Evolutionary conservation across 2,888 invertebrate genomes (phyloP), one percentile per base, ranked within the genome.

Genomic region (Catocala sponsa): DNA sequence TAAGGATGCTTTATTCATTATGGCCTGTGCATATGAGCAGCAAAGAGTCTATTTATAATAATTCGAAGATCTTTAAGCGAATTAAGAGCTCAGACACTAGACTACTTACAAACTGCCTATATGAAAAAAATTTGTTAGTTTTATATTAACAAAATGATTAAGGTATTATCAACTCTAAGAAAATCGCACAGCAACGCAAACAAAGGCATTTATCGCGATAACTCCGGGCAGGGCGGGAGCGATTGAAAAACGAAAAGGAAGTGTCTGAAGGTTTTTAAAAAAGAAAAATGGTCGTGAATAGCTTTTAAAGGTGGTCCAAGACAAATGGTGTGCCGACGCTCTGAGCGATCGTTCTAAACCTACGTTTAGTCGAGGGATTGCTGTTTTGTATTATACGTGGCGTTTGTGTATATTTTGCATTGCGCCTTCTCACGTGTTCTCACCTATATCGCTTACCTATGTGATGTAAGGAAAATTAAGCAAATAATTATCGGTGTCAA

Each of bases 231-330:
- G 80, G 86, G 76, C 73, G 83, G 86, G 84, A 83, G 87, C 92
- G 91, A 94, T 94, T 94, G 94, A 94, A 94, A 94, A 94, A 92
- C 92, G 92, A 91, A 92, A 87, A 91, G 89, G 90, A 91, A 90
- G 86, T 90, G 92, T 92, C 94, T 91, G 86, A 91, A 91, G 93
- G 94, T 93, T 94, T 92, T 92, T 90, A 94, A 94, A 91, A 88
- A 92, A 94, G 94, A 94, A 85, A 90, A 93, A 94, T 93, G 94
- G 89, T 88, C 81, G 85, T 85, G 93, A 91, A 94, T 92, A 91
- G 93, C 94, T 91, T 92, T 92, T 92, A 91, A 92, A 93, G 94
- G 94, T 93, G 91, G 85, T 83, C 69, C 82, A 84, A 92, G 92
- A 92, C 92, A 91, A 94, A 94, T 92, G 92, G 88, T 87, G 63